Percentiles rank a stretch among this genome's conserved stretches.
phyloP scores from a whole-genome alignment of 2,888 invertebrate species.

The Homarus gammarus region DNA sequence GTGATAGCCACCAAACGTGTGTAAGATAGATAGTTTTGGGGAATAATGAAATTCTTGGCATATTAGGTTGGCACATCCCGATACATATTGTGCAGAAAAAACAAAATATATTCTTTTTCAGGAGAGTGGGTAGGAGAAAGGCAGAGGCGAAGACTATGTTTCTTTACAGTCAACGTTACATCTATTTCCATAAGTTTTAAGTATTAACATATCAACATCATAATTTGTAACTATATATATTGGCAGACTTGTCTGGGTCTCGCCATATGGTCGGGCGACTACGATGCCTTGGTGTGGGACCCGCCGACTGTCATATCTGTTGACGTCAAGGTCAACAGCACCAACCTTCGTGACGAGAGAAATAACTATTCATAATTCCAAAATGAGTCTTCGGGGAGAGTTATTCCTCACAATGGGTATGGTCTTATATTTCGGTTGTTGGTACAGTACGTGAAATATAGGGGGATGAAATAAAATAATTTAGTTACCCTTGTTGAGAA shows the following conservation, averaged over 20 bases:
- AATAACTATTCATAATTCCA: constrained; percentile 55
- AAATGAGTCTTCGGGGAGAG: constrained; percentile 75
- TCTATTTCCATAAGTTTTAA: no score
- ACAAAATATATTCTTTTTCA: no score
- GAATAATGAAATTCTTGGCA: no score
- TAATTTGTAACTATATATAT: constrained; percentile 3
- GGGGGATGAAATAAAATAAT: background rate
- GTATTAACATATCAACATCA: background rate
- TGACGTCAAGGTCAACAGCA: constrained; percentile 42
- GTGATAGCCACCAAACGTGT: no score
- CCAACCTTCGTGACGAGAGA: constrained; percentile 24
- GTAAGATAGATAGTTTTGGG: no score
- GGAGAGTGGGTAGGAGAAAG: no score
- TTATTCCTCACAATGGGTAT: constrained; percentile 74
- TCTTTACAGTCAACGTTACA: no score
- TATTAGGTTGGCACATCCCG: no score
- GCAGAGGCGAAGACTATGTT: no score
- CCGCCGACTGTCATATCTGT: constrained; percentile 52
- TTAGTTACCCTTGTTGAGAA: background rate
- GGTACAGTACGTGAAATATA: no score
- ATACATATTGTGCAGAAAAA: no score
- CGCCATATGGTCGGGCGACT: constrained; percentile 73
- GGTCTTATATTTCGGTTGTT: no score
- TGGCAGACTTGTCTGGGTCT: constrained; percentile 61
- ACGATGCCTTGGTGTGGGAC: constrained; percentile 68